Evolutionary conservation across 2,888 invertebrate genomes (phyloP).

Genomic region (Alloplasta piceator): DNA sequence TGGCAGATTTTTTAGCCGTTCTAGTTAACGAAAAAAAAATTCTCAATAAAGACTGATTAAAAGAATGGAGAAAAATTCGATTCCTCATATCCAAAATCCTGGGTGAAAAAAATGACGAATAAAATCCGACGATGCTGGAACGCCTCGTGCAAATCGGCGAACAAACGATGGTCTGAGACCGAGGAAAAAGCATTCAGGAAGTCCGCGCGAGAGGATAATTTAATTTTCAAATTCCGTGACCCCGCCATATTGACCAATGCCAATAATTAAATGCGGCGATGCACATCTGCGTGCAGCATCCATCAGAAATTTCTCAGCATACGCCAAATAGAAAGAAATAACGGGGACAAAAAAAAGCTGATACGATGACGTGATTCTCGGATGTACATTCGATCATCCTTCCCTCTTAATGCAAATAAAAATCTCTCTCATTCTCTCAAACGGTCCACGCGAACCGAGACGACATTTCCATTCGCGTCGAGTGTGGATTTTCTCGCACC

Average conservation of each 20-base stretch:
- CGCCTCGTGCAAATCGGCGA: background rate
- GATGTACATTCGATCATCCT: conserved; percentile 26
- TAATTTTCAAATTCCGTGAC: conserved; percentile 39
- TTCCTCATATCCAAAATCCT: background rate
- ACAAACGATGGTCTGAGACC: background rate
- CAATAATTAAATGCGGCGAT: conserved; percentile 29
- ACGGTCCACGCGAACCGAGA: conserved; percentile 8
- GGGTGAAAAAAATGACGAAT: conserved; percentile 16
- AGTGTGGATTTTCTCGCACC: conserved; percentile 42
- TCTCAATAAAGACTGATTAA: too few species aligned
- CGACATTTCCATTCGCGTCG: conserved; percentile 26
- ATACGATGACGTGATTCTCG: conserved; percentile 7
- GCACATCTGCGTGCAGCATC: conserved; percentile 8
- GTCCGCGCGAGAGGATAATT: conserved; percentile 43
- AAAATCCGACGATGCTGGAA: conserved; percentile 9
- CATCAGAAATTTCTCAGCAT: conserved; percentile 8
- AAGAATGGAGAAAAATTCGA: too few species aligned
- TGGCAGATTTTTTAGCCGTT: too few species aligned
- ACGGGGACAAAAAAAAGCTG: background rate
- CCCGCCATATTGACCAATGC: background rate
- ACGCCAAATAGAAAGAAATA: background rate
- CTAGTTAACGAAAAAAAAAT: too few species aligned
- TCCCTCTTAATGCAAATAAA: background rate
- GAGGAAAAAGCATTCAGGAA: background rate
- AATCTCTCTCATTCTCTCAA: conserved; percentile 14